Conservation (phyloP, 2,888 invertebrate species). For the Chrysina gloriosa region DNA sequence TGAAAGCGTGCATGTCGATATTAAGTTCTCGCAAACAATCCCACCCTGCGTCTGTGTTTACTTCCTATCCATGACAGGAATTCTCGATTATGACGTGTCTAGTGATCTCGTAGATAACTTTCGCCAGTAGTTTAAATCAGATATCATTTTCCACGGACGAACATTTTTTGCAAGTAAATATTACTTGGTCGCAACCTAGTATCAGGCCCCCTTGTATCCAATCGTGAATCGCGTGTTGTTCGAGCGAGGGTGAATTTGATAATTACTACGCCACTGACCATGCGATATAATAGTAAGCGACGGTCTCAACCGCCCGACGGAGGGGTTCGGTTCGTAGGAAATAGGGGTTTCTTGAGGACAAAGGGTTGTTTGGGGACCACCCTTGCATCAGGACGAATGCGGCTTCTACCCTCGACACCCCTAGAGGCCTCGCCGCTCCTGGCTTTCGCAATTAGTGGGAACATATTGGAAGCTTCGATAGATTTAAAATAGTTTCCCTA, state of each 20-base stretch:
- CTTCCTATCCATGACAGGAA: too few relatives aligned
- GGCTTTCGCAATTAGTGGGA: slow-evolving; percentile 53
- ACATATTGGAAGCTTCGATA: slow-evolving; percentile 53
- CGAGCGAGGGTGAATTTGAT: slow-evolving; percentile 22
- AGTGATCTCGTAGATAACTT: too few relatives aligned
- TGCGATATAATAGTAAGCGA: slow-evolving; percentile 34
- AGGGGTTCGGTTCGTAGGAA: slow-evolving; percentile 49
- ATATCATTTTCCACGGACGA: not conserved
- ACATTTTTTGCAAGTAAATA: not conserved
- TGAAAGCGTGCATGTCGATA: too few relatives aligned
- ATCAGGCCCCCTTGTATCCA: not conserved
- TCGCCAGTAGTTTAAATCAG: not conserved
- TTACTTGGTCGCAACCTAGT: not conserved
- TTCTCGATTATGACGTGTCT: too few relatives aligned
- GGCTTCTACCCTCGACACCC: slow-evolving; percentile 49
- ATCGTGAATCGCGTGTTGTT: slow-evolving; percentile 17
- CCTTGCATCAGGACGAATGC: slow-evolving; percentile 55
- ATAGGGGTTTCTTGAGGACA: slow-evolving; percentile 57
- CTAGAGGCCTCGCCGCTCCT: slow-evolving; percentile 48
- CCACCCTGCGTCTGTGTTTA: too few relatives aligned
- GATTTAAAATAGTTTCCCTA: slow-evolving; percentile 48
- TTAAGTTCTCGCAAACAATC: too few relatives aligned
- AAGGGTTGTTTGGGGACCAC: slow-evolving; percentile 57
- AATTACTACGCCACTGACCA: slow-evolving; percentile 42
- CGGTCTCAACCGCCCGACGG: slow-evolving; percentile 36